Evolutionary conservation across 2,113 vertebrate genomes (phyloP).

Genomic region (Oriolus oriolus): DNA sequence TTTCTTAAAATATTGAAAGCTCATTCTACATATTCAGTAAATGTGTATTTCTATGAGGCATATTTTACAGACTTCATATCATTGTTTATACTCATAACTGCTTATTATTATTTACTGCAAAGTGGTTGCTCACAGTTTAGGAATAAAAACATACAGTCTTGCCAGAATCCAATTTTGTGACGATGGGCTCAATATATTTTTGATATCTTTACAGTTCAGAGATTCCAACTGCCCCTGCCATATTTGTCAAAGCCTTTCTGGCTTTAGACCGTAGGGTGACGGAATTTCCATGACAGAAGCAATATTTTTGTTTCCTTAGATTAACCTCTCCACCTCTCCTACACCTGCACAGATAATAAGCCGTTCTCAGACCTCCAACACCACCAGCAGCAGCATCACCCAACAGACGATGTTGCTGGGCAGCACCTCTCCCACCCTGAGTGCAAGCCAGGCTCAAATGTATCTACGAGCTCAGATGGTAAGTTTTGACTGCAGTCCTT

Average conservation of each 20-base stretch:
- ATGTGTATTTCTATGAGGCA: neutral
- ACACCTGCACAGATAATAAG: constrained; percentile 88
- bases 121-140: neutral
- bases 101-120: neutral
- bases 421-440: constrained; percentile 84
- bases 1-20: neutral
- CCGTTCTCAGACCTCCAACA: constrained; percentile 84
- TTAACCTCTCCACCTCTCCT: constrained; percentile 87
- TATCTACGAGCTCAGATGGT: constrained; percentile 96
- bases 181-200: neutral
- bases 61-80: neutral
- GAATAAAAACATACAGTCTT: neutral
- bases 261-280: constrained; percentile 37
- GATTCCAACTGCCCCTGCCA: neutral
- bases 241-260: constrained; percentile 46
- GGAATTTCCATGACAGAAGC: constrained; percentile 65
- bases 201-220: neutral
- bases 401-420: constrained; percentile 92
- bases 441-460: constrained; percentile 93
- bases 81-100: neutral
- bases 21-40: neutral
- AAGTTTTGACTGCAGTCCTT: neutral
- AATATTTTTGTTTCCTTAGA: constrained; percentile 78
- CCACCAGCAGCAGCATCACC: constrained; percentile 83
- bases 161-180: neutral